phyloP scores from a whole-genome alignment of 1,140 invertebrate species.

The Vollenhovia emeryi region DNA sequence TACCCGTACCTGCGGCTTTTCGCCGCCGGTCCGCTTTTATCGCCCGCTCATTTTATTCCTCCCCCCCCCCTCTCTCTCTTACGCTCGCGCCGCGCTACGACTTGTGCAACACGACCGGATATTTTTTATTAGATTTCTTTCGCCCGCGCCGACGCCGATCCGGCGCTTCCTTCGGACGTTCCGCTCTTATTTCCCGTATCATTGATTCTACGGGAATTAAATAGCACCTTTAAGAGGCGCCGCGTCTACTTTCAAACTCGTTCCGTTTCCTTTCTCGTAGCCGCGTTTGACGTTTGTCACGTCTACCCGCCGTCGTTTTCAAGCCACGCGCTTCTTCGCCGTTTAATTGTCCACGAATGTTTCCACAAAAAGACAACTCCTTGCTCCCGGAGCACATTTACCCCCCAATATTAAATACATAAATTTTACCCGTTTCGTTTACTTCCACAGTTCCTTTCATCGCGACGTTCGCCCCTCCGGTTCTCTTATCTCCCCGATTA shows the following conservation, averaged over 20 bases:
- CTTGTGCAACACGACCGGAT: constrained; percentile 16
- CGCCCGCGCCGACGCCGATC: constrained; percentile 9
- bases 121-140: constrained; percentile 52
- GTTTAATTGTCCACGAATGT: background rate
- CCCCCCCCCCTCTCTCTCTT: background rate
- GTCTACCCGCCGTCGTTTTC: background rate
- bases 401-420: too few relatives aligned
- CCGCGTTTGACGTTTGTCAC: background rate
- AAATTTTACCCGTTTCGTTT: background rate
- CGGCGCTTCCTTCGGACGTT: background rate
- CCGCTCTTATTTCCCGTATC: background rate
- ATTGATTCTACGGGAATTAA: background rate
- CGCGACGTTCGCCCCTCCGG: background rate
- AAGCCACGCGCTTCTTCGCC: background rate
- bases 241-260: background rate
- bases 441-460: background rate
- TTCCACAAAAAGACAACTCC: too few relatives aligned
- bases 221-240: background rate
- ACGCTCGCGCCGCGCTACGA: constrained; percentile 36
- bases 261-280: background rate
- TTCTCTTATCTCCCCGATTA: background rate
- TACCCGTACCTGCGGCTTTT: constrained; percentile 53
- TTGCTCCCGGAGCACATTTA: too few relatives aligned
- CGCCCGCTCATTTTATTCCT: background rate
- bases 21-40: constrained; percentile 14